These are phyloP conservation scores for Chionoecetes opilio DNA, from an alignment of 1,140 invertebrate genomes.

Conservation along the genomic window DNA sequence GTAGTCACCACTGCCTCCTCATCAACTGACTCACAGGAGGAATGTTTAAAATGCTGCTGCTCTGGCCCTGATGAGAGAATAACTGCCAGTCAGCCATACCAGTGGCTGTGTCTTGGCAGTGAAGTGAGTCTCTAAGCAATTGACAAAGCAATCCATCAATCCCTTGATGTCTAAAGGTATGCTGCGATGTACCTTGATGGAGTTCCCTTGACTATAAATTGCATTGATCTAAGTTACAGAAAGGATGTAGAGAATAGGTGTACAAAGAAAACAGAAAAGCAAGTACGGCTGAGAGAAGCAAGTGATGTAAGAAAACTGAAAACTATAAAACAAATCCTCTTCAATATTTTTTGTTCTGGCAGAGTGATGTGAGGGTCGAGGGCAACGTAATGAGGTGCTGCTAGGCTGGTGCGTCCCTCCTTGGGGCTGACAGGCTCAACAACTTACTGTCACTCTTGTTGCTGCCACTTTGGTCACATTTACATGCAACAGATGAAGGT, in stretches of 20 bases:
- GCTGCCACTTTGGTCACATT: slow-evolving; percentile 48
- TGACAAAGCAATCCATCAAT: background rate
- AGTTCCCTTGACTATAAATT: background rate
- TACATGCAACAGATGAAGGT: slow-evolving; percentile 65
- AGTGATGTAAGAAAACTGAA: background rate
- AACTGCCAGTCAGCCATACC: background rate
- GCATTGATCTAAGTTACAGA: background rate
- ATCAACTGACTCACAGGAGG: background rate
- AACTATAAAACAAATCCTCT: background rate
- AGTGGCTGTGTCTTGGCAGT: background rate
- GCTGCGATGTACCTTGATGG: background rate
- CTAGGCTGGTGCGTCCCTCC: slow-evolving; percentile 36
- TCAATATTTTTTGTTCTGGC: background rate
- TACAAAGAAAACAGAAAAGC: background rate
- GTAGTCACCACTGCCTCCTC: background rate
- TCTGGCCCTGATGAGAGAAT: background rate
- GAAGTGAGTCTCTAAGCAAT: background rate
- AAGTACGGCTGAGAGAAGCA: background rate
- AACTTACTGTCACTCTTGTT: slow-evolving; percentile 34
- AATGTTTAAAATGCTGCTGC: background rate
- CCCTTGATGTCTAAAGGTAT: background rate
- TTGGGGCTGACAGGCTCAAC: background rate
- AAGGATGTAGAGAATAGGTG: background rate
- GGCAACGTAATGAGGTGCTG: background rate
- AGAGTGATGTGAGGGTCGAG: slow-evolving; percentile 12